Conservation (phyloP, 1,140 invertebrate genomes). For the Limonius californicus region DNA sequence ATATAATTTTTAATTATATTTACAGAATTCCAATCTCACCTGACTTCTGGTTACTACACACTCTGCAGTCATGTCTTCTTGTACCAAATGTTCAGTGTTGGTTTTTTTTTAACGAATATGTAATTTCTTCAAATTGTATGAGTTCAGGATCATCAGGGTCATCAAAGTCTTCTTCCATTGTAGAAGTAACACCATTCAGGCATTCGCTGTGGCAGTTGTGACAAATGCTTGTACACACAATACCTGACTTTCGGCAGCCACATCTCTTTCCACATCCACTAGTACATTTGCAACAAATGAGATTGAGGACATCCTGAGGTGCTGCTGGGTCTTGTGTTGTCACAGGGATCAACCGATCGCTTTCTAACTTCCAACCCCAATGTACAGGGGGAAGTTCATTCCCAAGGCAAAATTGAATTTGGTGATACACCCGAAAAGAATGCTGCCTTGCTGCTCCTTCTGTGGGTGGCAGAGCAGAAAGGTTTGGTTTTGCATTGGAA, state of each 20-base stretch:
- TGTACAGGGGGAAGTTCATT: background rate
- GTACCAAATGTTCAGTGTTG: too few relatives aligned
- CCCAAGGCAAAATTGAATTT: slow-evolving; percentile 3
- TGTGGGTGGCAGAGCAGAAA: too few relatives aligned
- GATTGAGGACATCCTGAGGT: background rate
- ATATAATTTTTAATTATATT: too few relatives aligned
- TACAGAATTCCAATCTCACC: too few relatives aligned
- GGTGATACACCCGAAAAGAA: background rate
- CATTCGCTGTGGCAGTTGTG: background rate
- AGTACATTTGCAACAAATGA: background rate
- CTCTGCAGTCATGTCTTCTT: too few relatives aligned
- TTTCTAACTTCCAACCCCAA: background rate
- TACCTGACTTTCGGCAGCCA: background rate
- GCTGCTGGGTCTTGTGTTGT: background rate
- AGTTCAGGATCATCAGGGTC: background rate
- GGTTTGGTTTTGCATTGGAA: background rate
- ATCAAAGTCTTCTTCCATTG: background rate
- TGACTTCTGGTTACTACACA: too few relatives aligned
- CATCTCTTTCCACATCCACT: background rate
- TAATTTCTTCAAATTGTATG: too few relatives aligned
- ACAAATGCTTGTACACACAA: background rate
- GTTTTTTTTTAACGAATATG: too few relatives aligned
- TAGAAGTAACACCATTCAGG: background rate
- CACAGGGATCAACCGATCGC: background rate
- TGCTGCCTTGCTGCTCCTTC: background rate